phyloP scores from a whole-genome alignment of 1,140 invertebrate species.

The Plectrocnemia conspersa region DNA sequence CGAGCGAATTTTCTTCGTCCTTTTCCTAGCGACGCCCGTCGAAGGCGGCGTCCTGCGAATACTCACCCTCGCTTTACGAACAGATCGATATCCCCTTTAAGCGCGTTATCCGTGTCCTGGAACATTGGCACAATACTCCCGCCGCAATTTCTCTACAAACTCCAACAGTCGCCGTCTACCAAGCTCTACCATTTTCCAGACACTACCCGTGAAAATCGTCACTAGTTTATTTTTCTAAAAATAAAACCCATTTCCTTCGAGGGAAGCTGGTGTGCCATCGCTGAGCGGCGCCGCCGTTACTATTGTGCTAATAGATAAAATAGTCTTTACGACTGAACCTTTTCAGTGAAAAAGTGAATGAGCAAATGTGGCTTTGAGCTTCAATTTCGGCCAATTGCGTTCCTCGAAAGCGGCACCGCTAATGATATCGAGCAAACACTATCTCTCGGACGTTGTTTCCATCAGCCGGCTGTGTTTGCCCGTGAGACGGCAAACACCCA shows the following conservation, averaged over 20 bases:
- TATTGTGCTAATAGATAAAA: conserved; percentile 24
- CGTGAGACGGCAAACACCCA: conserved; percentile 27
- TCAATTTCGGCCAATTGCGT: neutral
- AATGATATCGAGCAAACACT: conserved; percentile 34
- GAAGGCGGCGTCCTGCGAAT: conserved; percentile 17
- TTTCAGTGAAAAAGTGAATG: too few species aligned
- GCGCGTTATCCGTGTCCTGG: conserved; percentile 17
- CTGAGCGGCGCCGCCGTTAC: conserved; percentile 12
- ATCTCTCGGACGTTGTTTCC: conserved; percentile 31
- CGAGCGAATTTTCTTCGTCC: too few species aligned
- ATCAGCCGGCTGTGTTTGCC: conserved; percentile 29
- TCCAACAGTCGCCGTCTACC: too few species aligned
- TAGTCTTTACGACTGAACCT: conserved; percentile 18
- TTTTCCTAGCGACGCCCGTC: conserved; percentile 26
- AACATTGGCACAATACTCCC: conserved; percentile 26
- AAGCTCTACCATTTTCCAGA: too few species aligned
- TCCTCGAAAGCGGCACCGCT: conserved; percentile 8
- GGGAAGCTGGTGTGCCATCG: neutral
- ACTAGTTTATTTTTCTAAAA: conserved; percentile 7
- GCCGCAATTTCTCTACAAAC: conserved; percentile 9
- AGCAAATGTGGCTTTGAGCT: too few species aligned
- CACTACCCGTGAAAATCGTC: too few species aligned
- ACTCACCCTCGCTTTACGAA: conserved; percentile 31
- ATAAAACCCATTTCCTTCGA: neutral
- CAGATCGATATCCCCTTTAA: conserved; percentile 34